These are phyloP conservation scores for Drosophila anomalipes DNA, from an alignment of 2,888 invertebrate species.

Conservation along the genomic window DNA sequence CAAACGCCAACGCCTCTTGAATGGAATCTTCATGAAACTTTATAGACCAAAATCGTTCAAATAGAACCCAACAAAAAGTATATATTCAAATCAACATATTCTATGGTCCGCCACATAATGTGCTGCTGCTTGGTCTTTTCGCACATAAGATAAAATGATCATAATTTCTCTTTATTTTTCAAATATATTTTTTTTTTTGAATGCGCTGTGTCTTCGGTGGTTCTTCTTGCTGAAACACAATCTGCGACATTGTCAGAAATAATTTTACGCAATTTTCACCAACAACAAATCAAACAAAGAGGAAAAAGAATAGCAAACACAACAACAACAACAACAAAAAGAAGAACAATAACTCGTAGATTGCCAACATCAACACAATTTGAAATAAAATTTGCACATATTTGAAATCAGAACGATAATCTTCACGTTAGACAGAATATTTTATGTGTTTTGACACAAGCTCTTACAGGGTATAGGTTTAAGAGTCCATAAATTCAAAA, in stretches of 20 bases:
- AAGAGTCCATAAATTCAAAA: constrained; percentile 14
- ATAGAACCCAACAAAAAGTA: constrained; percentile 2
- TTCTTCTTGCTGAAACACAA: constrained; percentile 68
- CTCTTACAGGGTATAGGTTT: constrained; percentile 19
- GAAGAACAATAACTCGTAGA: constrained; percentile 31
- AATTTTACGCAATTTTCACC: constrained; percentile 65
- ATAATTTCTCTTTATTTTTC: constrained; percentile 59
- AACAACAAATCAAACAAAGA: constrained; percentile 51
- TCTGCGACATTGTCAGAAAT: constrained; percentile 76
- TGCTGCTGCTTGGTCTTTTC: constrained; percentile 47
- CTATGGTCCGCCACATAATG: constrained; percentile 33
- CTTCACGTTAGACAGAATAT: constrained; percentile 29
- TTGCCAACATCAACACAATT: constrained; percentile 61
- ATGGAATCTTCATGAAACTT: constrained; percentile 57
- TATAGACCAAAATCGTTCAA: constrained; percentile 48
- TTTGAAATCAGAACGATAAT: constrained; percentile 49
- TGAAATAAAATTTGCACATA: constrained; percentile 51
- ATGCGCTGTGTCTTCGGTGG: constrained; percentile 16
- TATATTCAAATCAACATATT: constrained; percentile 27
- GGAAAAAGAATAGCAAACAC: constrained; percentile 15
- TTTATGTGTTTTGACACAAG: constrained; percentile 55
- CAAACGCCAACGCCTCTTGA: constrained; percentile 42
- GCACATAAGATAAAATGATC: constrained; percentile 68
- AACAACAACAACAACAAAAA: constrained; percentile 49
- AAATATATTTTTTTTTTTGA: constrained; percentile 19